Percentiles rank a stretch among this genome's conserved stretches.
These are phyloP conservation scores for Myiagra hebetior DNA, from an alignment of 2,113 vertebrate species.

Conservation along the genomic window DNA sequence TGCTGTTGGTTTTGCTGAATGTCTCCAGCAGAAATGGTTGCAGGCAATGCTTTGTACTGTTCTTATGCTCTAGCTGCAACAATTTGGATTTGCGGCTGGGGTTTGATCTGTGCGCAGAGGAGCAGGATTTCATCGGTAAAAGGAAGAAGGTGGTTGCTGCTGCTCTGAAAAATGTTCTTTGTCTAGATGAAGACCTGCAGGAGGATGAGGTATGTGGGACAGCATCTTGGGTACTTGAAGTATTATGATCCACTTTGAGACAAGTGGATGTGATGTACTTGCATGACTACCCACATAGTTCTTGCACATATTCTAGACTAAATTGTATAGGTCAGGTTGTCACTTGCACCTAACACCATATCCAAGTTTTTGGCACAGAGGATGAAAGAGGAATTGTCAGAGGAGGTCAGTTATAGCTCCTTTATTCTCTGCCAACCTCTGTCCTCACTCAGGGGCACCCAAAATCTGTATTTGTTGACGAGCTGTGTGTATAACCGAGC, in stretches of 20 bases:
- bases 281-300: background rate
- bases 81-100: conserved; percentile 75
- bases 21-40: background rate
- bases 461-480: rapidly evolving
- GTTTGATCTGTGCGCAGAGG: conserved; percentile 70
- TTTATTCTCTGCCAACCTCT: background rate
- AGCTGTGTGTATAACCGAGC: background rate
- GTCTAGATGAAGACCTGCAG: conserved; percentile 64
- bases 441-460: background rate
- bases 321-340: background rate
- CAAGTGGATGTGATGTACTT: background rate
- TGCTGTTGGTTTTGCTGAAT: background rate
- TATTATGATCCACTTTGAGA: background rate
- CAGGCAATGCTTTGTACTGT: background rate
- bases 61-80: background rate
- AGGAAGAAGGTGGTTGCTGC: conserved; percentile 75
- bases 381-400: background rate
- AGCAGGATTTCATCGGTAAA: conserved; percentile 77
- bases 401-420: background rate
- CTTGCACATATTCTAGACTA: background rate
- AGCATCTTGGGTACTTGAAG: background rate
- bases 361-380: background rate
- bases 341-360: background rate
- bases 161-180: conserved; percentile 73
- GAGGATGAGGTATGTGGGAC: conserved; percentile 69